Evolutionary conservation across 2,797 vertebrate species (phyloP).

Genomic region (Myripristis jacobus): DNA sequence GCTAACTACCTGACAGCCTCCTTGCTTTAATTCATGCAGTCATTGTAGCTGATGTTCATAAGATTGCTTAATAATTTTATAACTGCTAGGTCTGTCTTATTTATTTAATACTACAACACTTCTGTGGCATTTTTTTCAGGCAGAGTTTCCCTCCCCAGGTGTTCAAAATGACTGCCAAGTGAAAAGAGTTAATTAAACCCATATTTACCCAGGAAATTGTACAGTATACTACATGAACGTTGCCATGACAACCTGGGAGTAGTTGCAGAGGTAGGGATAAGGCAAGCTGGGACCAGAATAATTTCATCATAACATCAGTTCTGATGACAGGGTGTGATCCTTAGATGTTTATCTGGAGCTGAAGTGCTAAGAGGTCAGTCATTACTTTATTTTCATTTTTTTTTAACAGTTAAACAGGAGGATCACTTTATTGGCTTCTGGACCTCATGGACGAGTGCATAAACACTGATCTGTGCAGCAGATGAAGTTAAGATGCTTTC

Average conservation of each 20-base stretch:
- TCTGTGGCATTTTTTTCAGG: too few species aligned
- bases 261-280: slow-evolving; percentile 28
- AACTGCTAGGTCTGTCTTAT: too few species aligned
- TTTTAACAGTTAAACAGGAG: slow-evolving; percentile 15
- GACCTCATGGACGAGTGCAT: slow-evolving; percentile 24
- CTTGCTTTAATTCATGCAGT: too few species aligned
- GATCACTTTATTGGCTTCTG: slow-evolving; percentile 17
- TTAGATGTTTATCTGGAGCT: slow-evolving; percentile 11
- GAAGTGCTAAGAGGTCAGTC: slow-evolving; percentile 12
- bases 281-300: slow-evolving; percentile 29
- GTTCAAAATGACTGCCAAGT: slow-evolving; percentile 29
- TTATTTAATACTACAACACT: too few species aligned
- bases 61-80: too few species aligned
- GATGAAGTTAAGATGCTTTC: slow-evolving; percentile 25
- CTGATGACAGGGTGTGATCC: slow-evolving; percentile 42
- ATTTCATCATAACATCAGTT: slow-evolving; percentile 45
- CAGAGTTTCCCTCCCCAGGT: neutral
- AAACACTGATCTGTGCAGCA: slow-evolving; percentile 39
- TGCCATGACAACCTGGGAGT: slow-evolving; percentile 39
- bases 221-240: slow-evolving; percentile 2
- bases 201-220: neutral
- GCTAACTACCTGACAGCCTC: too few species aligned
- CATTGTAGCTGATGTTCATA: too few species aligned
- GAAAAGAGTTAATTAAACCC: slow-evolving; percentile 44
- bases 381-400: neutral